Base-by-base conservation (phyloP, 2,888 invertebrate genomes). In the Formica aserva region DNA sequence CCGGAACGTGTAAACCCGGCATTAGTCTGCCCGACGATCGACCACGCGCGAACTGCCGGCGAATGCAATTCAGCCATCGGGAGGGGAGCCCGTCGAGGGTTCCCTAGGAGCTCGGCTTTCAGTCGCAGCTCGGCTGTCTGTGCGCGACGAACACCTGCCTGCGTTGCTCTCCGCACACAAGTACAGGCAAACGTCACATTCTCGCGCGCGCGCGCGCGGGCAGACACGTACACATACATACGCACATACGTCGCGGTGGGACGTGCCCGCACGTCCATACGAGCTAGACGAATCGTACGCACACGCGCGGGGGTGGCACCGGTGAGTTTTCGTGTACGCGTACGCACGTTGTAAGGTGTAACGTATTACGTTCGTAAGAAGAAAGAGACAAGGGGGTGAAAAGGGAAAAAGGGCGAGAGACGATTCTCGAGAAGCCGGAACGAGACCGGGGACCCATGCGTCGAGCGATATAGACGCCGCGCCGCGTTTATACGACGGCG, bases 81-180 rank as follows among this genome's bases (percentile, higher is more conserved):
- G 60, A 71, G 45, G 72, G 75, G 52, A 72, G 63, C 29, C 57
- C 69, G 55, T 80, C 80, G 86, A 85, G 87, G 77, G 83, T 90
- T 83, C 85, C 75, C 75, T 66, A 71, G 75, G 74, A 85, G 63
- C 60, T 82, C 67, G 69, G 82, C 72, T 65, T 67, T 90, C 91
- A 91, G 91, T 91, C 88, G 91, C 82, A 87, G 87, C 90, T 91
- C 91, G 91, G 82, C 91, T 86, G 86, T 89, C 89, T 52, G 83
- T 82, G 90, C 87, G 89, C 84, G 87, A 89, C 88, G 81, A 85
- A 90, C 88, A 77, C 15, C 5, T 32, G 72, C 45, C 74, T 75
- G 75, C 67, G 62, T 62, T 41, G 83, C 65, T 77, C 84, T 55
- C 26, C 41, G 45, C n/a, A 32, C 66, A 41, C 72, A 82, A 38